Evolutionary conservation across 2,888 invertebrate genomes (phyloP).

Genomic region (Andricus quercusramuli): DNA sequence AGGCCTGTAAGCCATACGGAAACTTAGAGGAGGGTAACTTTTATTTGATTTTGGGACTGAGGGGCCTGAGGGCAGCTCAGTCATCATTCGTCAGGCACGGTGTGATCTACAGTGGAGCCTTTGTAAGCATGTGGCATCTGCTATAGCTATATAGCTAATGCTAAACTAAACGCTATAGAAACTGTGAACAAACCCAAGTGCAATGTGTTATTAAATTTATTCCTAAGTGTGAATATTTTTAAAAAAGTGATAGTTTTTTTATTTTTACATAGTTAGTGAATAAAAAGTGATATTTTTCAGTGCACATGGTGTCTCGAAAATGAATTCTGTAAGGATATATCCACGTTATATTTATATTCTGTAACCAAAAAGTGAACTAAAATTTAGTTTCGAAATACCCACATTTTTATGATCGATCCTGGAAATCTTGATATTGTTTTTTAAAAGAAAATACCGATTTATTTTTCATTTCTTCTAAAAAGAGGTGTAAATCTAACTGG

Average conservation of each 20-base stretch:
- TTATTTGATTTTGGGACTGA: conserved; percentile 17
- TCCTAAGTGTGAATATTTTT: not conserved
- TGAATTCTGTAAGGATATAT: conserved; percentile 24
- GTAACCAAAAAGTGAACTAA: not conserved
- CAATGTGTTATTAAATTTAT: not conserved
- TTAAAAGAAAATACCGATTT: not conserved
- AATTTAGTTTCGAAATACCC: not conserved
- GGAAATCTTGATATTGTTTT: no score
- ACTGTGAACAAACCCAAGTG: not conserved
- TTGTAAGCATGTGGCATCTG: conserved; percentile 9
- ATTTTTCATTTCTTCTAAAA: not conserved
- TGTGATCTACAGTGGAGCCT: not conserved
- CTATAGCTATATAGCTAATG: not conserved
- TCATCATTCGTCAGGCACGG: not conserved
- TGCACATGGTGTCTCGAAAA: not conserved
- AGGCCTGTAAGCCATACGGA: not conserved
- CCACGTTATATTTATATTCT: conserved; percentile 1
- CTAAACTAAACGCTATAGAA: not conserved
- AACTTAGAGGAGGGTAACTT: conserved; percentile 9
- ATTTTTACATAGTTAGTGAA: not conserved
- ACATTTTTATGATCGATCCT: not conserved
- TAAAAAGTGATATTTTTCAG: not conserved
- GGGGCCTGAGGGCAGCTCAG: conserved; percentile 6
- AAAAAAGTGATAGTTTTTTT: not conserved
- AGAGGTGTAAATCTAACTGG: not conserved